Evolutionary conservation across 1,140 invertebrate species (phyloP).

Genomic region (Globodera rostochiensis): DNA sequence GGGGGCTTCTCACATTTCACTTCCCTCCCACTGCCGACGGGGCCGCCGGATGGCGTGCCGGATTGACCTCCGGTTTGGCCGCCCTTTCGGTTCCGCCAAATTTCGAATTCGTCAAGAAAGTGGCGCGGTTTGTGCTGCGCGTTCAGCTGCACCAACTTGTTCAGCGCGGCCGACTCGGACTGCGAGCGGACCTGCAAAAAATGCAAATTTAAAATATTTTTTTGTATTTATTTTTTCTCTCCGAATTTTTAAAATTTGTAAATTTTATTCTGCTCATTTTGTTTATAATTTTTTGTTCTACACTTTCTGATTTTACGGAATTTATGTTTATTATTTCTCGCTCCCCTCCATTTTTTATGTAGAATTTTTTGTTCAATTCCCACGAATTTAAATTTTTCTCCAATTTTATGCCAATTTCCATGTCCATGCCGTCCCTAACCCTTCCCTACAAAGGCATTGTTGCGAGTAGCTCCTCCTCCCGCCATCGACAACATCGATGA

Average conservation of each 20-base stretch:
- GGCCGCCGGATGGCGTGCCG: slow-evolving; percentile 2
- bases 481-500: not conserved
- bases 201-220: not conserved
- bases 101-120: slow-evolving; percentile 39
- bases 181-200: slow-evolving; percentile 53
- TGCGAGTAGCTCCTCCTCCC: too few relatives aligned
- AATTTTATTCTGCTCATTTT: not conserved
- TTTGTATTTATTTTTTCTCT: slow-evolving; percentile 2
- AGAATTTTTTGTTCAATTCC: too few relatives aligned
- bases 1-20: slow-evolving; percentile 9
- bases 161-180: slow-evolving; percentile 52
- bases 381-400: too few relatives aligned
- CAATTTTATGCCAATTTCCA: too few relatives aligned
- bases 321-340: too few relatives aligned
- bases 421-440: not conserved
- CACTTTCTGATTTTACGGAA: too few relatives aligned
- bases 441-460: not conserved
- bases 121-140: slow-evolving; percentile 42
- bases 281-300: too few relatives aligned
- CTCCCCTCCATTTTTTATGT: too few relatives aligned
- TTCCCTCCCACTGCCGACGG: slow-evolving; percentile 32
- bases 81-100: slow-evolving; percentile 37
- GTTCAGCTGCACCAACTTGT: slow-evolving; percentile 37
- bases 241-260: slow-evolving; percentile 11
- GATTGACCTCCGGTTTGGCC: not conserved